phyloP scores from a whole-genome alignment of 2,797 vertebrate species.

The Poecilia gillii region DNA sequence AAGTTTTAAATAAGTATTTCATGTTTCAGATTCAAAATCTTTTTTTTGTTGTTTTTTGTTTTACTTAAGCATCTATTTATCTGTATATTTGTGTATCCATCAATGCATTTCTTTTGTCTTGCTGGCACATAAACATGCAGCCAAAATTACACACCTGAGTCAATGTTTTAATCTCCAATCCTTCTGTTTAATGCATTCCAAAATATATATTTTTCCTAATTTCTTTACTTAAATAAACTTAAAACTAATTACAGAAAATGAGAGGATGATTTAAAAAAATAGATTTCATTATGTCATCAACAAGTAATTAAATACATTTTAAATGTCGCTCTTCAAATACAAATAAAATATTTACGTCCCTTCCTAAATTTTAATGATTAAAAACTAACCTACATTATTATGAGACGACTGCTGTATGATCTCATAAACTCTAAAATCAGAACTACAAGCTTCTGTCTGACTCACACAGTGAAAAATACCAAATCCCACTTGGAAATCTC shows the following conservation, averaged over 20 bases:
- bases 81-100: not conserved
- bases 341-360: not conserved
- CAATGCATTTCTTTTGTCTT: not conserved
- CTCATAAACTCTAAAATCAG: slow-evolving; percentile 14
- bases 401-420: not conserved
- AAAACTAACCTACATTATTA: not conserved
- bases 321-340: not conserved
- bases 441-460: slow-evolving; percentile 2
- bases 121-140: not conserved
- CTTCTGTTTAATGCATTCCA: not conserved
- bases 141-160: not conserved
- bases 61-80: not conserved
- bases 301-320: not conserved
- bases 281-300: not conserved
- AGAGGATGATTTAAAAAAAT: not conserved
- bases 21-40: not conserved
- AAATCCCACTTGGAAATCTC: slow-evolving; percentile 3
- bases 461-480: slow-evolving; percentile 1
- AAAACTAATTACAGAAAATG: not conserved
- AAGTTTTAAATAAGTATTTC: not conserved
- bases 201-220: no score
- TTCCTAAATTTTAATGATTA: not conserved
- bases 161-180: not conserved
- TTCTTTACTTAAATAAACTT: not conserved
- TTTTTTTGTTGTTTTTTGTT: no score